Evolutionary conservation across 2,888 invertebrate genomes (phyloP).

Genomic region (Drosophila basisetae): DNA sequence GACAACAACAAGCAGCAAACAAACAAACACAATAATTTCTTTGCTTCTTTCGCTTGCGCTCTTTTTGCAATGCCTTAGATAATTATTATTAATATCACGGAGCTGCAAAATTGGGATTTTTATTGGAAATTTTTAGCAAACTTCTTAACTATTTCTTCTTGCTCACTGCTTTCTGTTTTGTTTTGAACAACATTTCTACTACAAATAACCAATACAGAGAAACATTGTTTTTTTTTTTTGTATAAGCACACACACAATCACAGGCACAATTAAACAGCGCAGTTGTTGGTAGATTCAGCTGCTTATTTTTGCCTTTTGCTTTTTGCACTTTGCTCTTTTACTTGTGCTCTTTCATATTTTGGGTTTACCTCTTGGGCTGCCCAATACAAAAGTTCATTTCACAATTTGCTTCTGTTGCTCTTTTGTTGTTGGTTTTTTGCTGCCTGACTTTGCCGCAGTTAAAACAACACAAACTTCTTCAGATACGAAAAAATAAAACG

Average conservation of each 20-base stretch:
- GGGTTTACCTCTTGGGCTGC: constrained; percentile 47
- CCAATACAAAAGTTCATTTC: constrained; percentile 53
- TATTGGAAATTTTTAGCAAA: constrained; percentile 41
- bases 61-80: constrained; percentile 48
- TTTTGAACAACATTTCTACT: constrained; percentile 43
- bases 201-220: constrained; percentile 26
- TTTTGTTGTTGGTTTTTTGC: constrained; percentile 23
- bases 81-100: constrained; percentile 49
- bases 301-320: constrained; percentile 51
- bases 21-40: constrained; percentile 28
- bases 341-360: constrained; percentile 32
- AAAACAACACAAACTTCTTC: constrained; percentile 37
- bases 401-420: constrained; percentile 47
- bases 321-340: constrained; percentile 57
- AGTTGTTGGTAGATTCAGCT: constrained; percentile 59
- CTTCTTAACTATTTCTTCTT: constrained; percentile 17
- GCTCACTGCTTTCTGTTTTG: constrained; percentile 33
- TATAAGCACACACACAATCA: constrained; percentile 33
- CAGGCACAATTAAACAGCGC: constrained; percentile 11
- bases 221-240: constrained; percentile 26
- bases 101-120: constrained; percentile 15
- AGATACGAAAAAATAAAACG: constrained; percentile 17
- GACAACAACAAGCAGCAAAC: constrained; percentile 25
- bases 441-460: constrained; percentile 61
- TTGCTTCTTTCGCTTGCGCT: constrained; percentile 30